These are phyloP conservation scores for Lytechinus variegatus DNA, from an alignment of 35 echinoderm and acorn worm species.

Conservation along the genomic window DNA sequence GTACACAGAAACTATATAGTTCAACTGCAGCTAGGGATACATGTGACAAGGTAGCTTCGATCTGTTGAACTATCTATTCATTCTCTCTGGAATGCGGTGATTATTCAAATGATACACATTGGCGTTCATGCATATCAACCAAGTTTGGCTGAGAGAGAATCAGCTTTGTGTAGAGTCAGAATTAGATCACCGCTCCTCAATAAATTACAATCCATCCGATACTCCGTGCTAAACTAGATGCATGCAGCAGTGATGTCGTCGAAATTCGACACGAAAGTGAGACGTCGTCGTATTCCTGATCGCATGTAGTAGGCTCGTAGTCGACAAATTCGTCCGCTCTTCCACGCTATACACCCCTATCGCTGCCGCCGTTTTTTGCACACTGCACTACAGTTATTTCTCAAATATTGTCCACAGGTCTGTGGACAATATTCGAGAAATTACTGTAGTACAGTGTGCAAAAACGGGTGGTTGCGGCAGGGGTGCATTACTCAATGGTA, in stretches of 20 bases:
- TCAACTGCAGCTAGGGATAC: neutral
- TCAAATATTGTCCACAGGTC: no score
- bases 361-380: no score
- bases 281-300: neutral
- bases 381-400: no score
- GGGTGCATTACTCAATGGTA: neutral
- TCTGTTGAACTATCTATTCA: neutral
- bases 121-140: neutral
- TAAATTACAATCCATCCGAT: neutral
- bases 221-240: neutral
- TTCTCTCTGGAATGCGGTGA: neutral
- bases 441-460: no score
- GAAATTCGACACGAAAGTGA: neutral
- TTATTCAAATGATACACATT: conserved; percentile 4
- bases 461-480: no score
- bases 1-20: neutral
- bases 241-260: neutral
- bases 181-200: neutral
- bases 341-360: neutral
- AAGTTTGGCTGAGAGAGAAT: neutral
- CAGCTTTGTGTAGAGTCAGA: neutral
- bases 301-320: neutral
- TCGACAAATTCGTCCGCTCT: neutral
- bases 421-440: no score
- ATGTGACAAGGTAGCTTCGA: neutral